Conservation (phyloP, 23 tunicate species). For the Halocynthia roretzi region DNA sequence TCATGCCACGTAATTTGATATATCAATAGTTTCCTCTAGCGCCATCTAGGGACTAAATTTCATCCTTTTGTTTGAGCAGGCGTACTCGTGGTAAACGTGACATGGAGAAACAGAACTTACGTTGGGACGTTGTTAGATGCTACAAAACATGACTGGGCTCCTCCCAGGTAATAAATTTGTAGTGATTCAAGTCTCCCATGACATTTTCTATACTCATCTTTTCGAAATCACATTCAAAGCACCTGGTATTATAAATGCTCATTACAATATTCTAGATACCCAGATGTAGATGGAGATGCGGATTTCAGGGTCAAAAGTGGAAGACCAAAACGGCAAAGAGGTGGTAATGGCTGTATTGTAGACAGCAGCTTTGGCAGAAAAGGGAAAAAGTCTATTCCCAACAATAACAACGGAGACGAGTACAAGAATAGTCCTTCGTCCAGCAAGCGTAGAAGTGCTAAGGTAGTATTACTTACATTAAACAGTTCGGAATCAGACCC, state of each 20-base stretch:
- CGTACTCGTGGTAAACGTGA: constrained; percentile 87
- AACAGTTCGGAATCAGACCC: not conserved
- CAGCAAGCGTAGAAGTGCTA: constrained; percentile 61
- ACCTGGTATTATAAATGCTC: not conserved
- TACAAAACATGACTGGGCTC: constrained; percentile 94
- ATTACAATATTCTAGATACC: constrained; percentile 22
- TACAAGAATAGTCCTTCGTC: constrained; percentile 74
- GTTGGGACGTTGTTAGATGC: constrained; percentile 87
- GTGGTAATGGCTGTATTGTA: constrained; percentile 16
- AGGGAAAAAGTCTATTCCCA: constrained; percentile 4
- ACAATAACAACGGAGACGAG: constrained; percentile 43
- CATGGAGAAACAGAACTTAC: constrained; percentile 87
- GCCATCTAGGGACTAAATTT: too few species aligned
- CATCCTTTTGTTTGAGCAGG: constrained; percentile 19
- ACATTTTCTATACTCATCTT: not conserved
- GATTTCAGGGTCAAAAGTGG: constrained; percentile 78
- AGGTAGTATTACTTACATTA: constrained; percentile 21
- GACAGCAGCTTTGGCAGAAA: constrained; percentile 23
- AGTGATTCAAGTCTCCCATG: not conserved
- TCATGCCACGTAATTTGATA: too few species aligned
- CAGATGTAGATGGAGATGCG: constrained; percentile 76
- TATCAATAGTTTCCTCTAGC: too few species aligned
- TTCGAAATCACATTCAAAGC: not conserved
- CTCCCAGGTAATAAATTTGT: constrained; percentile 51
- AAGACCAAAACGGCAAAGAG: constrained; percentile 67